A percentile compares a stretch with the other conserved stretches of the same genome.
phyloP scores from a whole-genome alignment of 2,888 invertebrate genomes.

The Aelia acuminata region DNA sequence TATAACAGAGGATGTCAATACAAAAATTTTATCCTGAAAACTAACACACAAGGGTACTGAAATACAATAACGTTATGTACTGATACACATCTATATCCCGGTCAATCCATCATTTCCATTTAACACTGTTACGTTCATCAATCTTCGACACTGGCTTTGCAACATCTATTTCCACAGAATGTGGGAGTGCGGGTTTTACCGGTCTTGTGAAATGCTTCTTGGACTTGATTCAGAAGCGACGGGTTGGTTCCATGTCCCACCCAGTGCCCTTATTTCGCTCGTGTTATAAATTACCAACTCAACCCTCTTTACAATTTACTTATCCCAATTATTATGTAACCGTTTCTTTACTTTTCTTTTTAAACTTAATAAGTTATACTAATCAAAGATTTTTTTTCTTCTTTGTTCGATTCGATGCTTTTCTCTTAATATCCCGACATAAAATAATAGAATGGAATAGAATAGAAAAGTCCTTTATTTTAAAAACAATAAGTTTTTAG shows the following conservation, averaged over 20 bases:
- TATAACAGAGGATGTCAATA: no score
- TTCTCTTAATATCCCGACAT: no score
- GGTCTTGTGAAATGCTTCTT: conserved; percentile 16
- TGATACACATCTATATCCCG: no score
- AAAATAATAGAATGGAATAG: no score
- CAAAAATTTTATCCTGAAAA: no score
- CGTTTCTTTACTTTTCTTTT: background rate
- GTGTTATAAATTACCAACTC: conserved; percentile 22
- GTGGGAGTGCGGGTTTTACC: conserved; percentile 44
- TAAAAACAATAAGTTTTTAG: no score
- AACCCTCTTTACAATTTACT: background rate
- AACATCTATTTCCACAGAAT: conserved; percentile 27
- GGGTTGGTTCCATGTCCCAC: conserved; percentile 38
- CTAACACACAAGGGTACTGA: no score
- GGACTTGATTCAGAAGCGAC: conserved; percentile 9
- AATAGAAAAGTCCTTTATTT: no score
- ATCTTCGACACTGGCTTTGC: background rate
- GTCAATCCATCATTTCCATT: background rate
- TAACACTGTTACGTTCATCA: background rate
- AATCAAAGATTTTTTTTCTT: no score
- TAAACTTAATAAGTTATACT: background rate
- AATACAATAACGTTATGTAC: no score
- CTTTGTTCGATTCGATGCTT: no score
- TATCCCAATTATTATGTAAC: background rate
- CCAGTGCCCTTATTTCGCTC: conserved; percentile 11